Evolutionary conservation across 2,888 invertebrate species (phyloP), one percentile per base, ranked within the genome.

Genomic region (Euplexia lucipara): DNA sequence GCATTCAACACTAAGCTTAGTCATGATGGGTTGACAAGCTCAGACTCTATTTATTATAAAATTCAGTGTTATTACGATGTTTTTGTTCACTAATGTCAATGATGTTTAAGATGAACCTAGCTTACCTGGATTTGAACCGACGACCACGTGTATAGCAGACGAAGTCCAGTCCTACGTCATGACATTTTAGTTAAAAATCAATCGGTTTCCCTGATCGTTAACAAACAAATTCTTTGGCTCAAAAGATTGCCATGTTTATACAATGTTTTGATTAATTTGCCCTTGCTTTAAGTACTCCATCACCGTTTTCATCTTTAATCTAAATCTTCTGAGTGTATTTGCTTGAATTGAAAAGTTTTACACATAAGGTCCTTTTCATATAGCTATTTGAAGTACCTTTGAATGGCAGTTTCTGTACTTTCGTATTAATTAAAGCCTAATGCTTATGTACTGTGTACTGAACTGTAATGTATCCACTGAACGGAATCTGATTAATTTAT

Each of bases 301-400:
- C 32, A 53, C 53, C 18, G 45, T 39, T 52, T 64, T 45, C 52
- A 41, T 37, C 10, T 1, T 49, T 68, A 62, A 41, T 37, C 10
- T 1, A 53, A 70, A 62, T 62, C 44, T 78, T 41, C 49, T 51
- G 35, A 44, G 32, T 16, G 32, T 63, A 60, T 78, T 78, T 68
- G 56, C 49, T 68, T 47, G 26, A 62, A 73, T 70, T 63, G 58
- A 16, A 18, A 67, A 74, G 47, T 78, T 75, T 60, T 51, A 59
- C 45, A 67, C 72, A 71, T 69, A 39, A 54, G 54, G 51, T 16
- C 30, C 39, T 60, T 34, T 79, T 52, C 26, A 68, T 54, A 22
- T 64, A 5, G 26, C 3, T 26, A 72, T 68, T 64, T 59, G 32
- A 57, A 63, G 14, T 12, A 58, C 37, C 47, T 65, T 71, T 57